These are phyloP conservation scores for Mythimna pallens DNA, from an alignment of 2,888 invertebrate genomes.

Conservation along the genomic window DNA sequence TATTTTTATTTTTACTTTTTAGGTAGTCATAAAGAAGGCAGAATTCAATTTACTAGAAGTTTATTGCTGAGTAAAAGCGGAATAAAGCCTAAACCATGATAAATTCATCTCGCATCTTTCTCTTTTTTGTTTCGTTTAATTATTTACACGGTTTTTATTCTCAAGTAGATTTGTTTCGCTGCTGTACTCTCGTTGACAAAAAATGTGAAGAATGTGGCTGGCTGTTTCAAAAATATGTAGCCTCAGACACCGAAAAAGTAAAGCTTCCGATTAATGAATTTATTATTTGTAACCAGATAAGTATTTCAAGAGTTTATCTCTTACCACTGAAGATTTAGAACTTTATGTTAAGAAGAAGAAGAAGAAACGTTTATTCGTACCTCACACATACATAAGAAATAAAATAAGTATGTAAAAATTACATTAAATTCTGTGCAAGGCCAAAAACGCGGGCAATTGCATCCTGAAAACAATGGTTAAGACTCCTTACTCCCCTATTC, in stretches of 20 bases:
- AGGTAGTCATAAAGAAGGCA: slow-evolving; percentile 41
- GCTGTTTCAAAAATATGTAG: neutral
- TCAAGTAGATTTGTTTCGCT: neutral
- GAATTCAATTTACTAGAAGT: slow-evolving; percentile 50
- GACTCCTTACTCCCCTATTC: too few species aligned
- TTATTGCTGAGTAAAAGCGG: slow-evolving; percentile 45
- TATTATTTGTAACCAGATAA: neutral
- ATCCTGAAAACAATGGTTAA: too few species aligned
- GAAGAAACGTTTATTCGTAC: too few species aligned
- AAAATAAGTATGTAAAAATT: too few species aligned
- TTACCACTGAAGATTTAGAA: too few species aligned
- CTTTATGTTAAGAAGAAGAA: too few species aligned
- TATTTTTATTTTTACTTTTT: slow-evolving; percentile 46
- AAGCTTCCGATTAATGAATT: neutral
- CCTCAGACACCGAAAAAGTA: neutral
- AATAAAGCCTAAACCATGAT: slow-evolving; percentile 13
- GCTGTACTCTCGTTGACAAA: neutral
- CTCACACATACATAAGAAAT: too few species aligned
- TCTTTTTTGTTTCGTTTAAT: slow-evolving; percentile 21
- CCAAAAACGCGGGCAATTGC: too few species aligned
- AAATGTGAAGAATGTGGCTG: neutral
- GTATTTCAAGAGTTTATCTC: too few species aligned
- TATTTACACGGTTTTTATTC: slow-evolving; percentile 21
- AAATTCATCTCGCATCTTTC: slow-evolving; percentile 19
- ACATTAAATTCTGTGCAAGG: too few species aligned